Base-by-base conservation (phyloP, 2,113 vertebrate species). In the Notarius quadriscutis region DNA sequence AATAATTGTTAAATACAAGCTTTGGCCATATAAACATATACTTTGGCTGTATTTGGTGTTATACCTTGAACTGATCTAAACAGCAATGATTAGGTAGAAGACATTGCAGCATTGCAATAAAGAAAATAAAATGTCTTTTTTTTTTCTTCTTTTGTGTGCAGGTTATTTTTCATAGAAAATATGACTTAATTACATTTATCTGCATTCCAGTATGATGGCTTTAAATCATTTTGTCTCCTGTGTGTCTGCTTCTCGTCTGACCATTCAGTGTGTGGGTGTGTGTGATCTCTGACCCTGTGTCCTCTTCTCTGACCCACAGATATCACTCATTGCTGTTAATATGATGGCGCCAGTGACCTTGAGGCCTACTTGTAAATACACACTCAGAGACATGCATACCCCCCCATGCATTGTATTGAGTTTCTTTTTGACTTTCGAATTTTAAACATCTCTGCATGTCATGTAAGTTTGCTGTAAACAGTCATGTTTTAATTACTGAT, bases 241-340 rank as follows among this genome's bases (percentile, higher is more conserved):
- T 41, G 57, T 75, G 69, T 85, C 55, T 85, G 84, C 62, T 74
- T 75, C 71, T 60, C 75, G 53, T 74, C 84, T 85, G 84, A 62
- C 30, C 14, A 74, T 74, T 82, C 30, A 51, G 65, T 82, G 15
- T 65, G n/a, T 27, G 57, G 17, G 67, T 27, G 79, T 62, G 65
- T 50, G 80, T 74, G 67, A 48, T 77, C 69, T 78, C n/a, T 78
- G 86, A 67, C 81, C 50, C 20, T 14, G 15, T 87, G 79, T 81
- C 78, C 85, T 77, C 86, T 78, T 51, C 74, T 25, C 20, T 79
- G 81, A 87, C 71, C 81, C 71, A 65, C 22, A 83, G 81, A 78
- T 87, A 84, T 62, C 86, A 84, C 53, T 82, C 81, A 84, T 58
- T 84, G 72, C 50, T 41, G 72, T 77, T 84, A 57, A 65, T 87